Conservation (phyloP, 2,888 invertebrate genomes). For the Pseudoips prasinana region DNA sequence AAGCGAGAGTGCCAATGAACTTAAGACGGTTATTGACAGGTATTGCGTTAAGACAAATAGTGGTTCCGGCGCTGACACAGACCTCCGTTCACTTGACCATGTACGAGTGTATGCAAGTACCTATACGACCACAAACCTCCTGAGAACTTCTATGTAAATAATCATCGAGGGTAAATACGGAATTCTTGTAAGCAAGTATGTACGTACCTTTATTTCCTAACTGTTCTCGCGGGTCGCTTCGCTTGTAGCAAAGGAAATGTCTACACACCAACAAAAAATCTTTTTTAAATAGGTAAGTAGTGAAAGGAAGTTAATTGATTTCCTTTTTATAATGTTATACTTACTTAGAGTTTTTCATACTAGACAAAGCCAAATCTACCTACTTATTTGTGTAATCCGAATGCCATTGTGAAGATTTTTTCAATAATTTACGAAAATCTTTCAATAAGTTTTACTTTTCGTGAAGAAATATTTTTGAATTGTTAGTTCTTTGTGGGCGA, state of each 20-base stretch:
- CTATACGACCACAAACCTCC: constrained; percentile 64
- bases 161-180: constrained; percentile 68
- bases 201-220: constrained; percentile 54
- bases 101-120: constrained; percentile 42
- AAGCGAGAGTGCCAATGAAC: constrained; percentile 79
- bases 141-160: constrained; percentile 75
- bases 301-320: constrained; percentile 35
- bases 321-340: constrained; percentile 19
- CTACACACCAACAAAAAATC: constrained; percentile 19
- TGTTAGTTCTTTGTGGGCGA: constrained; percentile 3
- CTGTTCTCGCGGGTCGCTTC: constrained; percentile 41
- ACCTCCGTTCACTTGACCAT: constrained; percentile 75
- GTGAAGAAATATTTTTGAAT: constrained; percentile 16
- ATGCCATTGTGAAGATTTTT: constrained; percentile 13
- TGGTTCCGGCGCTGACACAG: constrained; percentile 72
- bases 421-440: constrained; percentile 8
- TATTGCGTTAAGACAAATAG: constrained; percentile 81
- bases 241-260: constrained; percentile 28
- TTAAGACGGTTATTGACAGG: constrained; percentile 78
- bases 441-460: constrained; percentile 23
- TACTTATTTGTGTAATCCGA: constrained; percentile 24
- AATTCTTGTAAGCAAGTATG: constrained; percentile 64
- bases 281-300: constrained; percentile 21
- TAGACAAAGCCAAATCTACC: constrained; percentile 17
- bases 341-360: constrained; percentile 11